Base-by-base conservation (phyloP, 2,888 invertebrate genomes). In the Scaeva pyrastri region DNA sequence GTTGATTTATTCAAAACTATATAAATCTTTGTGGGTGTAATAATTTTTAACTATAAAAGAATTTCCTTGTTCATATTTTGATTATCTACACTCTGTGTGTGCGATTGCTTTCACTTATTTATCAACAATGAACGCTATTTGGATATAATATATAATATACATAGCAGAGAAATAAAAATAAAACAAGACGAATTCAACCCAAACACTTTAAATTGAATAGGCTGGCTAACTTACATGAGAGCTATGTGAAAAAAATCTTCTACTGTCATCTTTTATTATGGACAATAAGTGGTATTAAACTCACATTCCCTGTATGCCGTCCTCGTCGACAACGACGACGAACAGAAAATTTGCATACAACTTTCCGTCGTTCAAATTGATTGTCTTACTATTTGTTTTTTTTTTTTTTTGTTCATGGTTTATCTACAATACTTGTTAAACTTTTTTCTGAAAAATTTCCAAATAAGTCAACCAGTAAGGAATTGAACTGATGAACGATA, bases 251-350 rank as follows among this genome's bases (percentile, higher is more conserved):
- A 64, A 75, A 79, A 70, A 64, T 64, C 26, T 66, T 19, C 66
- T 66, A 39, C 71, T 72, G 50, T 58, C 58, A 21, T 70, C 56
- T 70, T 71, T 71, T 70, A 71, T 79, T 70, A 71, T 62, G 45
- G 45, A 80, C 84, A 84, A 84, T 85, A 85, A 85, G 76, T 80
- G 60, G 68, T 85, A 76, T 85, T 80, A 75, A 84, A 85, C 85
- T 85, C 80, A 76, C 80, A 85, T 85, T 80, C 85, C 80, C 80
- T 26, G 62, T 80, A 75, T 80, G 72, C 76, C 77, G 76, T 70
- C 77, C 48, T 50, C 48, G 85, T 70, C 75, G 76, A 62, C 45
- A 14, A 16, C 56, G 83, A 76, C 76, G 68, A 76, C 76, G 85
- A 86, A 71, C 62, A 68, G 62, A 36, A 19, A 77, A 86, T 86